These are phyloP conservation scores for Chiloscyllium punctatum DNA, from an alignment of 2,797 vertebrate species.

Conservation along the genomic window DNA sequence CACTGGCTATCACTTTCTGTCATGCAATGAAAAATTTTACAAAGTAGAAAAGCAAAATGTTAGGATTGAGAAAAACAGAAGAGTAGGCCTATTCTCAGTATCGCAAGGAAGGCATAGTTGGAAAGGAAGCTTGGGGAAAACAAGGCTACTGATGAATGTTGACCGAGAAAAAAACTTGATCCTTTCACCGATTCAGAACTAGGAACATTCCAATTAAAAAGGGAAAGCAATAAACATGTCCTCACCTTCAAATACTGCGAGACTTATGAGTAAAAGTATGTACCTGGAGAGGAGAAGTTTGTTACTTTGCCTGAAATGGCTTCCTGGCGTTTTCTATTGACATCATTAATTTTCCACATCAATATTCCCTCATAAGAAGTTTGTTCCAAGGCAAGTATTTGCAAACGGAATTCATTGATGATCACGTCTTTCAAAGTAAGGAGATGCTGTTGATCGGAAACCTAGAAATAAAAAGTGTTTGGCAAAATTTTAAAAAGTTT, in stretches of 20 bases:
- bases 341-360: constrained; percentile 69
- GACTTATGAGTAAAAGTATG: background rate
- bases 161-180: background rate
- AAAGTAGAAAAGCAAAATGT: background rate
- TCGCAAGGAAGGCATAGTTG: background rate
- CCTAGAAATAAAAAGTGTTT: constrained; percentile 48
- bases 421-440: constrained; percentile 62
- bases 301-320: constrained; percentile 59
- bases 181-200: background rate
- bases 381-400: constrained; percentile 60
- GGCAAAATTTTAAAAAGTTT: background rate
- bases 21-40: background rate
- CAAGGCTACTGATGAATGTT: background rate
- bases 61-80: background rate
- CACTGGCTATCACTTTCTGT: background rate
- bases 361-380: constrained; percentile 69
- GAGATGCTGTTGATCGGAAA: constrained; percentile 60
- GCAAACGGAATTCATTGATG: constrained; percentile 60
- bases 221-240: background rate
- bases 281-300: constrained; percentile 74
- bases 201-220: background rate
- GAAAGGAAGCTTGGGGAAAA: background rate
- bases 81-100: background rate
- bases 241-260: background rate
- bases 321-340: constrained; percentile 63